These are phyloP conservation scores for Streptopelia turtur DNA, from an alignment of 2,797 vertebrate genomes.

Conservation along the genomic window DNA sequence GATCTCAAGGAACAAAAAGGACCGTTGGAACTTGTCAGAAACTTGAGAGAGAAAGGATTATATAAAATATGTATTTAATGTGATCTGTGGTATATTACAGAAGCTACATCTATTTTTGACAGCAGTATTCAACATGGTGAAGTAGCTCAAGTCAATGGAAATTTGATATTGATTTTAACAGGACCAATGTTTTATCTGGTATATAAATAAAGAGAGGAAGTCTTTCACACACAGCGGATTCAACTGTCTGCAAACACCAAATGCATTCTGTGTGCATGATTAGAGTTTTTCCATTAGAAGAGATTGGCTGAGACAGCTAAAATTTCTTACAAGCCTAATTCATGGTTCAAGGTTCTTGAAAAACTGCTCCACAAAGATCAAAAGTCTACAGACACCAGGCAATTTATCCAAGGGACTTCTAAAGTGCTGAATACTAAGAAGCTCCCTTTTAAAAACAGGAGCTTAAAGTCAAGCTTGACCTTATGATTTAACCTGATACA, in stretches of 20 bases:
- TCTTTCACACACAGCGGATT: neutral
- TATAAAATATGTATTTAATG: neutral
- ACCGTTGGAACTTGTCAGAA: neutral
- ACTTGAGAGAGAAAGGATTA: neutral
- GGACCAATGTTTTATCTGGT: neutral
- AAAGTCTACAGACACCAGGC: neutral
- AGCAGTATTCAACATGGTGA: neutral
- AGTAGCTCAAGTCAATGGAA: neutral
- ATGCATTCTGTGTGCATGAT: neutral
- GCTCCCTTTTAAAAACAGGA: neutral
- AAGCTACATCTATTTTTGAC: neutral
- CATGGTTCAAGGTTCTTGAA: neutral
- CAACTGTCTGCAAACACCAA: neutral
- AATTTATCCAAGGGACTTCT: conserved; percentile 8
- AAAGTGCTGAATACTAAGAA: neutral
- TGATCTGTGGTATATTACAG: neutral
- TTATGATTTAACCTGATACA: neutral
- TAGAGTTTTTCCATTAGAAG: conserved; percentile 7
- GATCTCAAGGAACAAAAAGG: neutral
- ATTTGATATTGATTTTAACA: neutral
- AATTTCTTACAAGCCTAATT: neutral
- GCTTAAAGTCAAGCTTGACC: neutral
- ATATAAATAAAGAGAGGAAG: conserved; percentile 4
- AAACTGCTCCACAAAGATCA: neutral
- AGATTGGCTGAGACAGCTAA: neutral